Evolutionary conservation across 2,888 invertebrate species (phyloP), one percentile per base, ranked within the genome.

Genomic region (Hemaris fuciformis): DNA sequence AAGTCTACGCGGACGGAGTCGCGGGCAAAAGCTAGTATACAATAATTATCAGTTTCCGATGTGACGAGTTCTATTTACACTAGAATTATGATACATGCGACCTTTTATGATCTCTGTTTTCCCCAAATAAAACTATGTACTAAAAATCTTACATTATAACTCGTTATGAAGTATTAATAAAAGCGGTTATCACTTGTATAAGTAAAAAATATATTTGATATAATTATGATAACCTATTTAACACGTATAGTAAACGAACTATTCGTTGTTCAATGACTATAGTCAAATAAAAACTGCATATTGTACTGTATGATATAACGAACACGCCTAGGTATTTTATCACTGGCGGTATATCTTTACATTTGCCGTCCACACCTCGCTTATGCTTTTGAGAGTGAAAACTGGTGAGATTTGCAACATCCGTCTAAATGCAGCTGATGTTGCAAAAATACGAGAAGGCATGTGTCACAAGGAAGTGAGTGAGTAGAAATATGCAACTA

Each of bases 401-500:
- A 53, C 31, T 15, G 15, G 48, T 27, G 48, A 48, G 48, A 48
- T 48, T 53, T 53, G 31, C 53, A 53, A 53, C 53, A 53, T 31
- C 53, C 53, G 53, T 53, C 53, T 53, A 18, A 53, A 53, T 53
- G 18, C 53, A 53, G 53, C 27, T 53, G 69, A 57, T 68, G 67
- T 70, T 61, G 70, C 66, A 62, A 68, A 71, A 68, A 69, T 65
- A 68, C 65, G 62, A 65, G 64, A 73, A 69, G 34, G 57, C 57
- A 43, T 61, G 45, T 57, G 46, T 20, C 38, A 61, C 57, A 45
- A 58, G 61, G 57, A 57, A 61, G 34, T 46, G 25, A 57, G 57
- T 57, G 76, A 78, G 76, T 87, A 86, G 88, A 88, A 87, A 84
- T 83, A 81, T 77, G 74, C 80, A 80, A 81, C 76, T 70, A 70